A percentile compares a stretch with the other conserved stretches of the same genome.
Conservation (phyloP, 2,888 invertebrate species). For the Acrocyrtus sp. region DNA sequence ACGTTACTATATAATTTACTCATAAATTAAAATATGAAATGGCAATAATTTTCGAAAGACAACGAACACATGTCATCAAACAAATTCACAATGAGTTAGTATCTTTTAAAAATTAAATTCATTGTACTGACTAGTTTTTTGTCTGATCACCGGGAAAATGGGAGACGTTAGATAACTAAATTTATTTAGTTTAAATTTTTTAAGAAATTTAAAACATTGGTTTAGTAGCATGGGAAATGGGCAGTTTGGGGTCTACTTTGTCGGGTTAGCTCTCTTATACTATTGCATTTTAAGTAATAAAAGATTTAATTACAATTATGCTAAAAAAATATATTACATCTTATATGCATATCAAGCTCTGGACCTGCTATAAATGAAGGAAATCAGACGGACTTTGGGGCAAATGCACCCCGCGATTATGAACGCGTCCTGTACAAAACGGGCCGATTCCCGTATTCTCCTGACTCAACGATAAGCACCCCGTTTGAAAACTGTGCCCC, state of each 20-base stretch:
- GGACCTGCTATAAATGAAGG: background rate
- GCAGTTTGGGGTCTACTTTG: conserved; percentile 20
- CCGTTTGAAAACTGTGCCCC: background rate
- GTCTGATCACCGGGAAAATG: too few species aligned
- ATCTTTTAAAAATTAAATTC: too few species aligned
- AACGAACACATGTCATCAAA: too few species aligned
- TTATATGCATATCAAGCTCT: too few species aligned
- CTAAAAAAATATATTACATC: too few species aligned
- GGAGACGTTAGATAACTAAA: too few species aligned
- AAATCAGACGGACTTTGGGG: background rate
- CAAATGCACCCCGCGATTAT: conserved; percentile 4
- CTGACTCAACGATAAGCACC: background rate
- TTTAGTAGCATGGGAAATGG: conserved; percentile 21
- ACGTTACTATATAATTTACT: too few species aligned
- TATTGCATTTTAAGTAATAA: background rate
- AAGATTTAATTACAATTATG: background rate
- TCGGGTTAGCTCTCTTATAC: conserved; percentile 10
- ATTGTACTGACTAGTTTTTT: too few species aligned
- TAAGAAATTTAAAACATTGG: background rate
- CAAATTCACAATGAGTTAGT: too few species aligned
- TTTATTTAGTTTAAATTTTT: too few species aligned
- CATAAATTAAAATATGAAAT: too few species aligned
- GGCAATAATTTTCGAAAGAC: too few species aligned
- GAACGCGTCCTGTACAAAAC: conserved; percentile 20
- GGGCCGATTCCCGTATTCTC: conserved; percentile 11